Base-by-base conservation (phyloP, 2,888 invertebrate genomes). In the Nomada ruficornis region DNA sequence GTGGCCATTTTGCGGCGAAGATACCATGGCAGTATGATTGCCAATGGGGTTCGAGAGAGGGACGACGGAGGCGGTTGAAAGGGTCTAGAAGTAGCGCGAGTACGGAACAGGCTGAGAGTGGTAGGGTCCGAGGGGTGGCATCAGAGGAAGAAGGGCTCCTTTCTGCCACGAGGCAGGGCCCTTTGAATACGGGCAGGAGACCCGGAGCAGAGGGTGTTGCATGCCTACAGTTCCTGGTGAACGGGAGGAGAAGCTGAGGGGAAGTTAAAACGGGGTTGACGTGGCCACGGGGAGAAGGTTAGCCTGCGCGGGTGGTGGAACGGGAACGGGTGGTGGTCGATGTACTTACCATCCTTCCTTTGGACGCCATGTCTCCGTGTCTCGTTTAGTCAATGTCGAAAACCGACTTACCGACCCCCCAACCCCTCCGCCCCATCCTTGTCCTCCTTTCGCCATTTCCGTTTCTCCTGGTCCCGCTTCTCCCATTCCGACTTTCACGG, bases 361-460 rank as follows among this genome's bases (percentile, higher is more conserved):
- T 85, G 88, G 87, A 88, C 89, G 88, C 88, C 89, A 86, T 91
- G 90, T 89, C 90, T 89, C 87, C 89, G 88, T 88, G 89, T 90
- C 91, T 90, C 91, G 90, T 91, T 91, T 91, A 91, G 90, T 91
- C 90, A 91, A 90, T 87, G 91, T 91, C 91, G 90, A 91, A 90
- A 88, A 86, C 87, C 89, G 89, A 89, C 90, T 87, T 87, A 89
- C 89, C 83, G 76, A 81, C 78, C 82, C 82, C 79, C 65, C 83
- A 15, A 2, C 76, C 82, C 63, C 62, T 76, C 80, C 59, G 65
- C 64, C 67, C 47, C 79, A 44, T 72, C 71, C 78, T 77, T 73
- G 68, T 80, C 69, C 75, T 72, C 77, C 69, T 68, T 79, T 70
- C 36, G 74, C 69, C 80, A 70, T 63, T 72, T 80, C 74, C 76